Base-by-base conservation (phyloP, 2,113 vertebrate genomes). In the Grus americana region DNA sequence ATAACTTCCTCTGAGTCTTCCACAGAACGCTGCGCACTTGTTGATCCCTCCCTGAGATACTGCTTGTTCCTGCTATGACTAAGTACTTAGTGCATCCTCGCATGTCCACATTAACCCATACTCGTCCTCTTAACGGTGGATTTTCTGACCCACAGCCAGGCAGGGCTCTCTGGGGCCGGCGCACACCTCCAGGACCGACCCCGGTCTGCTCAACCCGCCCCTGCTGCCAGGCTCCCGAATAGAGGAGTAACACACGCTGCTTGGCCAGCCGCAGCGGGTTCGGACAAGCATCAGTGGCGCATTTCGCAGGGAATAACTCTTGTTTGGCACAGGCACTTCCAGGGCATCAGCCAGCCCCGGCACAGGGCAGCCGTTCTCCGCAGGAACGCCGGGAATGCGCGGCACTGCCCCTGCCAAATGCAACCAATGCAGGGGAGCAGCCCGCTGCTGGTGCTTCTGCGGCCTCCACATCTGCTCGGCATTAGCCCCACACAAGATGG, bases 161-260 rank as follows among this genome's bases (percentile, higher is more conserved):
- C 46, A 67, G 70, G 36, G 50, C 57, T 68, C 76, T 79, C 30
- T 10, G 27, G 54, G 57, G 62, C 52, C 36, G 46, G 71, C 52
- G 23, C 86, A 79, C 85, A 95, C 62, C 74, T 89, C 52, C 86
- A 79, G 79, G 66, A 87, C 42, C n/a, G 27, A 89, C 68, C 49
- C 79, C 20, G 40, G 38, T 84, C 91, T 61, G 76, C 93, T 57
- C 83, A 92, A 59, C 97, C 95, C 96, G 95, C 93, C 44, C 66
- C 97, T 95, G 90, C 98, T 99, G 98, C 98, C 98, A 99, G 98
- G 98, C 98, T 98, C 98, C 97, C 96, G 94, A 97, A 95, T 92
- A 79, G 81, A 95, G 94, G 97, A 98, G 98, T 97, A 98, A 98
- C 97, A 97, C 86, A 73, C 95, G 97, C 97, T 98, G 98, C 98